Conservation (phyloP, 1,140 invertebrate species). For the Cotesia glomerata region DNA sequence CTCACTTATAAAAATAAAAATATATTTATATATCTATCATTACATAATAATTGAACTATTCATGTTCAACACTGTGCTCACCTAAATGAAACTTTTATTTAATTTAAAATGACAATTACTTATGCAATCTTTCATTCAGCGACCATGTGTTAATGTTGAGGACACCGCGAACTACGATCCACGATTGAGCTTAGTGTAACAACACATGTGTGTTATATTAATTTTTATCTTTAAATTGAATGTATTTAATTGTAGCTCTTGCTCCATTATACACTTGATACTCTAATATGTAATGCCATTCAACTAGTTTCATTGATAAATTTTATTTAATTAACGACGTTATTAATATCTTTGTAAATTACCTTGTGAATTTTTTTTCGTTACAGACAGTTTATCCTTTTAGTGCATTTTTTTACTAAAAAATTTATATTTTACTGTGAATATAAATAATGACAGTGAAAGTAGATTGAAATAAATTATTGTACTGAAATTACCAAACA, state of each 20-base stretch:
- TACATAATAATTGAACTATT: slow-evolving; percentile 30
- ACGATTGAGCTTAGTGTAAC: background rate
- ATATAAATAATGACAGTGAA: too few species aligned
- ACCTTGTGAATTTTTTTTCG: too few species aligned
- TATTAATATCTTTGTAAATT: too few species aligned
- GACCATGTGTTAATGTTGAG: slow-evolving; percentile 1
- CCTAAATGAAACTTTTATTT: slow-evolving; percentile 38
- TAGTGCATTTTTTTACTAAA: too few species aligned
- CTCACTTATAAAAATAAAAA: slow-evolving; percentile 10
- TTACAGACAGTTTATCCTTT: too few species aligned
- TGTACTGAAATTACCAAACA: too few species aligned
- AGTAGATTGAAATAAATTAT: too few species aligned
- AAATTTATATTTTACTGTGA: too few species aligned
- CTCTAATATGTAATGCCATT: too few species aligned
- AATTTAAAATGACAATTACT: slow-evolving; percentile 53
- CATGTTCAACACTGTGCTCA: slow-evolving; percentile 2
- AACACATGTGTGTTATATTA: background rate
- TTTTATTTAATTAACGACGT: too few species aligned
- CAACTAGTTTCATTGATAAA: too few species aligned
- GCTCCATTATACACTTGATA: too few species aligned
- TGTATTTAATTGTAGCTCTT: background rate
- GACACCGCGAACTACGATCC: background rate
- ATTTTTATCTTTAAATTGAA: background rate
- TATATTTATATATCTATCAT: background rate
- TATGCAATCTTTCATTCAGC: slow-evolving; percentile 43